These are phyloP conservation scores for Oriolus oriolus DNA, from an alignment of 2,113 vertebrate genomes.

Conservation along the genomic window DNA sequence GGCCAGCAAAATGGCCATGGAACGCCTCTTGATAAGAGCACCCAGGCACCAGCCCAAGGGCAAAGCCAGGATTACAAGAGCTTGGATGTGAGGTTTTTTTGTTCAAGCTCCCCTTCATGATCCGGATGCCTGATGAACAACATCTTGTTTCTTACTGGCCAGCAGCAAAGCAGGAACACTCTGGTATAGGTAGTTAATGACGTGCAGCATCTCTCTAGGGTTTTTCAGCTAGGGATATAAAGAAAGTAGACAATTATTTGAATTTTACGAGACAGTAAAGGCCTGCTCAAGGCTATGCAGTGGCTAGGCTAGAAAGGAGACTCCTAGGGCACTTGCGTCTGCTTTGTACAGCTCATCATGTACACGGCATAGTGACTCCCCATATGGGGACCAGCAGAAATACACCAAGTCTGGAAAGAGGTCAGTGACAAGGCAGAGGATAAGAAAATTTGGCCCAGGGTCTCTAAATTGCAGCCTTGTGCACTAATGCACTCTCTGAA, in stretches of 20 bases:
- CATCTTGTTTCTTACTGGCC: neutral
- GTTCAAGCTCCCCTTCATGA: neutral
- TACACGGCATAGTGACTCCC: neutral
- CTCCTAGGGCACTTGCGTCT: neutral
- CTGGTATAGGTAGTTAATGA: neutral
- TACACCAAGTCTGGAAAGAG: neutral
- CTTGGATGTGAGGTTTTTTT: neutral
- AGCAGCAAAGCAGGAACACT: neutral
- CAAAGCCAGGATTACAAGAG: neutral
- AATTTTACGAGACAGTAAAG: neutral
- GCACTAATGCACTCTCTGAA: neutral
- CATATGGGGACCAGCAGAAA: neutral
- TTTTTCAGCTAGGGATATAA: neutral
- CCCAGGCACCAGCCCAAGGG: neutral
- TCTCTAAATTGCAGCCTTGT: neutral
- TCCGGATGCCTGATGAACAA: neutral
- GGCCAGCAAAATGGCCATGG: fast-evolving
- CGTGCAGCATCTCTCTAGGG: neutral
- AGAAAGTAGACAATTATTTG: neutral
- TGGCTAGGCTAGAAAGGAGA: neutral
- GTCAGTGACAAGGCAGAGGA: neutral
- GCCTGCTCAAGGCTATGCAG: neutral
- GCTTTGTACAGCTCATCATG: neutral
- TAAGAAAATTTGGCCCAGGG: neutral
- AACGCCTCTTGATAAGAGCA: neutral